These are phyloP conservation scores for Hexactinellida sp. DNA, from an alignment of 37 sponge, comb jelly and placozoan species.

Conservation along the genomic window DNA sequence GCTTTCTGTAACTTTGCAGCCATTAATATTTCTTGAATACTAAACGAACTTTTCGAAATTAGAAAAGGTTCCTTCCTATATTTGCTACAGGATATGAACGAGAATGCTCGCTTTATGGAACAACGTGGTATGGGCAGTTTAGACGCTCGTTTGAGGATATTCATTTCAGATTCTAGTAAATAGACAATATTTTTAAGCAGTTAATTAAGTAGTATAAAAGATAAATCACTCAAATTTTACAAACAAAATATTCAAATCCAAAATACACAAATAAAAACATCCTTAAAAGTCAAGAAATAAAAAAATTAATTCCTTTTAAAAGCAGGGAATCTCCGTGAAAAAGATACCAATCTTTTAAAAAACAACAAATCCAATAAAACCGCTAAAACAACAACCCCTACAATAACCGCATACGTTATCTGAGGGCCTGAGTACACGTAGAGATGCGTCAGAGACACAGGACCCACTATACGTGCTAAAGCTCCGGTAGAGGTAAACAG, in stretches of 20 bases:
- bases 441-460: constrained; percentile 2
- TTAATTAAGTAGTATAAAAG: too few relatives aligned
- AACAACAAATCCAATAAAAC: background rate
- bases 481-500: constrained; percentile 81
- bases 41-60: background rate
- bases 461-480: constrained; percentile 64
- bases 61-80: background rate
- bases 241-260: too few relatives aligned
- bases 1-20: background rate
- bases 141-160: background rate
- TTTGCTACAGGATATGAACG: background rate
- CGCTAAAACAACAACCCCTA: background rate
- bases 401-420: background rate
- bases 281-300: too few relatives aligned
- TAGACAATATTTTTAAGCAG: too few relatives aligned
- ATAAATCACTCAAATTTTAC: too few relatives aligned
- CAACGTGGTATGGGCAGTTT: background rate
- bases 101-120: background rate
- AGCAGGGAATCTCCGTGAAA: background rate
- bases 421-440: background rate
- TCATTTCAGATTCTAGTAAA: too few relatives aligned
- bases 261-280: too few relatives aligned
- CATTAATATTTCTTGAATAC: background rate
- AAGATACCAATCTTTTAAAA: background rate
- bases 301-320: background rate